Conservation (phyloP, 2,797 vertebrate species). For the Eulemur rubriventer region DNA sequence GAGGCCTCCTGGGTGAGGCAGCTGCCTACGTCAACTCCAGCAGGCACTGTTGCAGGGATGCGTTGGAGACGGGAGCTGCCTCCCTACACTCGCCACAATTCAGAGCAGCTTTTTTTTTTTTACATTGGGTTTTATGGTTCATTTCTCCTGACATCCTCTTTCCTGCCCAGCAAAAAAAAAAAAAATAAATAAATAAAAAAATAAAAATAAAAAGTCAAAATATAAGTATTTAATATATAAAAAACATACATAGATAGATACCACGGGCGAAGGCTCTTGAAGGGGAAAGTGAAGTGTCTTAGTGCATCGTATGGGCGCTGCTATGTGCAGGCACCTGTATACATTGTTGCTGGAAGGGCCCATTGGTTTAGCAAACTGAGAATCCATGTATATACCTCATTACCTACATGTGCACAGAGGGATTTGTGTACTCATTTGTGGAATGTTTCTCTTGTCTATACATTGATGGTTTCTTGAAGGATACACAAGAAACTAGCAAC, state of each 20-base stretch:
- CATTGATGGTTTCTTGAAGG: not conserved
- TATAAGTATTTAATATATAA: conserved; percentile 68
- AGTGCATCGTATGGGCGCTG: accelerated
- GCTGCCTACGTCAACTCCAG: conserved; percentile 79
- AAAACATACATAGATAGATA: not conserved
- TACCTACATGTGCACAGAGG: not conserved
- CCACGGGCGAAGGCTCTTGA: not conserved
- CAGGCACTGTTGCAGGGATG: conserved; percentile 71
- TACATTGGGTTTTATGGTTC: conserved; percentile 85
- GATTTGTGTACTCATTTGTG: not conserved
- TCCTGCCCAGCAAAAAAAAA: not conserved
- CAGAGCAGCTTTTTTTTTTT: conserved; percentile 82
- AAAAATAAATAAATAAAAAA: not conserved
- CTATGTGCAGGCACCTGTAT: accelerated
- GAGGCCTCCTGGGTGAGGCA: conserved; percentile 72
- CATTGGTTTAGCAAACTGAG: not conserved
- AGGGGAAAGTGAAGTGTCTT: not conserved
- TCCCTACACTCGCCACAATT: conserved; percentile 80
- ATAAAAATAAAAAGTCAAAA: not conserved
- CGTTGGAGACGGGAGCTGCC: conserved; percentile 75
- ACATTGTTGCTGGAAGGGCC: not conserved
- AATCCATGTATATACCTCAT: accelerated
- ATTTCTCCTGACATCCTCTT: conserved; percentile 79
- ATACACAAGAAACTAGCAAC: not conserved
- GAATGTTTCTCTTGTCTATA: not conserved